Conservation (phyloP, 2,888 invertebrate species). For the Tachystola acroxantha region DNA sequence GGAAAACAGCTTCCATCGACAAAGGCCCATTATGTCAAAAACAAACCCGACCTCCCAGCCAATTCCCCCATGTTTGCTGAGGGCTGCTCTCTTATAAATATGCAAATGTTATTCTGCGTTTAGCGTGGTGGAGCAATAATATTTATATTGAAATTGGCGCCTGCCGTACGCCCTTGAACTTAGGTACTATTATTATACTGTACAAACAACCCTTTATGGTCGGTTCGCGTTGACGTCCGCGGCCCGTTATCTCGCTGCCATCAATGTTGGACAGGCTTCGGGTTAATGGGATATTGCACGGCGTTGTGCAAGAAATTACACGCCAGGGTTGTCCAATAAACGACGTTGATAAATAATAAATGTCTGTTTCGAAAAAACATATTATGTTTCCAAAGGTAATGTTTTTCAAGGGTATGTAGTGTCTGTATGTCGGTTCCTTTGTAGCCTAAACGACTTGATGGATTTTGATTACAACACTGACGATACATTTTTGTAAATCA, state of each 20-base stretch:
- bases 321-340: too few species aligned
- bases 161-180: constrained; percentile 58
- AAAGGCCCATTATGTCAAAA: constrained; percentile 68
- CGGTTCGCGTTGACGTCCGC: constrained; percentile 37
- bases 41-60: constrained; percentile 54
- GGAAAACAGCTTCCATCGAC: constrained; percentile 47
- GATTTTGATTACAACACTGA: too few species aligned
- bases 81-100: constrained; percentile 72
- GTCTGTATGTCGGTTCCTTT: too few species aligned
- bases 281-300: constrained; percentile 26
- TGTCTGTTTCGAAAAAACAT: too few species aligned
- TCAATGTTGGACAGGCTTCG: constrained; percentile 41
- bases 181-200: constrained; percentile 55
- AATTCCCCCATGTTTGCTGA: constrained; percentile 65
- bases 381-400: too few species aligned
- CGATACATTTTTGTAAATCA: too few species aligned
- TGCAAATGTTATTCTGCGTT: constrained; percentile 72
- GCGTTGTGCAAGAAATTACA: too few species aligned
- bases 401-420: too few species aligned
- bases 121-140: constrained; percentile 67
- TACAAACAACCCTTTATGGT: constrained; percentile 55
- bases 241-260: constrained; percentile 35
- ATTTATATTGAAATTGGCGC: constrained; percentile 68
- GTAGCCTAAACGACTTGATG: too few species aligned
- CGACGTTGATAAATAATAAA: too few species aligned